Percentiles rank a stretch among this genome's conserved stretches.
These are phyloP conservation scores for Leptopilina drosophilae DNA, from an alignment of 2,888 invertebrate genomes.

Conservation along the genomic window DNA sequence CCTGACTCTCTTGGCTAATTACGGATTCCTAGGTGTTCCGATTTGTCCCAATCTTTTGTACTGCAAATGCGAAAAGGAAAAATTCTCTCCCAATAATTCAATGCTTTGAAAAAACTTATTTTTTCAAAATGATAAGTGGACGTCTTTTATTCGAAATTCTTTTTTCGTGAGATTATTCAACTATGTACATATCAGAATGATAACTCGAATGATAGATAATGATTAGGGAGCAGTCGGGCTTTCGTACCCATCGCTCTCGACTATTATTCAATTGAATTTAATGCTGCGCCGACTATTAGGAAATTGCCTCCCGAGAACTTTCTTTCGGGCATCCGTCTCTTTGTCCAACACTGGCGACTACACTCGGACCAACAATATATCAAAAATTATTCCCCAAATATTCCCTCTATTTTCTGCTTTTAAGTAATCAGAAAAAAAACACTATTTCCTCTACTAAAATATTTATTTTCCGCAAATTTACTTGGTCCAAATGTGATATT, in stretches of 20 bases:
- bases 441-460: neutral
- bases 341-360: conserved; percentile 56
- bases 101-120: too few species aligned
- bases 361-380: conserved; percentile 60
- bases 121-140: too few species aligned
- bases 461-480: neutral
- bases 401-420: too few species aligned
- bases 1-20: conserved; percentile 63
- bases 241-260: conserved; percentile 61
- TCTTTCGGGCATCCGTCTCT: conserved; percentile 74
- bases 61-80: too few species aligned
- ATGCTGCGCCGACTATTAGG: conserved; percentile 75
- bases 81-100: too few species aligned
- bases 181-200: conserved; percentile 65
- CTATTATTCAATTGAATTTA: conserved; percentile 77
- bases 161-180: neutral
- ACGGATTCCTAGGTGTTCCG: conserved; percentile 61
- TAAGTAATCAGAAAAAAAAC: too few species aligned
- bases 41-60: conserved; percentile 51
- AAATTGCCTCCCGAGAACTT: conserved; percentile 76
- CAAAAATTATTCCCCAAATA: neutral
- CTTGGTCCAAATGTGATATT: too few species aligned
- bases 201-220: conserved; percentile 72
- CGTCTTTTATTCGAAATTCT: too few species aligned
- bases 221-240: conserved; percentile 71